Conservation (phyloP, 2,797 vertebrate species). For the Arnoldichthys spilopterus region DNA sequence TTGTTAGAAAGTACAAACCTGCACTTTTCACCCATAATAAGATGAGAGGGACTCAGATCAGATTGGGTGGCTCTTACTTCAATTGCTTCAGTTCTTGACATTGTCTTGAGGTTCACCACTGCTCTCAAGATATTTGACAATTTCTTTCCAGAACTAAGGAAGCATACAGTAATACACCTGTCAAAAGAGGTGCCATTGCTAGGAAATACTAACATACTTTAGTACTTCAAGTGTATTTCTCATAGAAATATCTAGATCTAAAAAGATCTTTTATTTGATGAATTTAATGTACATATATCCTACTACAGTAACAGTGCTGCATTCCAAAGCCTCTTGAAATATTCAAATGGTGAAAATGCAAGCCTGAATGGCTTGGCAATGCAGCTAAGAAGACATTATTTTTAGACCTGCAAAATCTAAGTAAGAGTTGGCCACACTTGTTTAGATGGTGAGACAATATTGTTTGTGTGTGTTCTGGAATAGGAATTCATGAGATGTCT, state of each 20-base stretch:
- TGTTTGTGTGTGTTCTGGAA: constrained; percentile 21
- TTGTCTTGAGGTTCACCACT: neutral
- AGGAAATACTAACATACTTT: neutral
- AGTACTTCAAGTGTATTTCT: neutral
- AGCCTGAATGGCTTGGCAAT: constrained; percentile 10
- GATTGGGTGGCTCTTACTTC: neutral
- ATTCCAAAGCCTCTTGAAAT: neutral
- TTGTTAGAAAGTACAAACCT: constrained; percentile 39
- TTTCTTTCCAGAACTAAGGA: neutral
- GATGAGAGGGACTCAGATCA: constrained; percentile 5
- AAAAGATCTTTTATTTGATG: neutral
- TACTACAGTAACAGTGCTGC: neutral
- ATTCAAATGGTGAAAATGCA: constrained; percentile 4
- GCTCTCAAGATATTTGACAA: neutral
- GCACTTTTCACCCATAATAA: constrained; percentile 23
- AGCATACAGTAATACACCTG: neutral
- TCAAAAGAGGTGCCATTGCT: neutral
- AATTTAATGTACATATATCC: neutral
- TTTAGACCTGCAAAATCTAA: constrained; percentile 22
- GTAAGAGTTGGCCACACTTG: constrained; percentile 35
- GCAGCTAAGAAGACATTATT: constrained; percentile 46
- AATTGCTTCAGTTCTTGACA: neutral
- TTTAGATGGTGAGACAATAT: constrained; percentile 31
- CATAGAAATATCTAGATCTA: neutral
- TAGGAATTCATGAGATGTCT: constrained; percentile 32